Base-by-base conservation (phyloP, 2,113 vertebrate genomes). In the Solea solea region DNA sequence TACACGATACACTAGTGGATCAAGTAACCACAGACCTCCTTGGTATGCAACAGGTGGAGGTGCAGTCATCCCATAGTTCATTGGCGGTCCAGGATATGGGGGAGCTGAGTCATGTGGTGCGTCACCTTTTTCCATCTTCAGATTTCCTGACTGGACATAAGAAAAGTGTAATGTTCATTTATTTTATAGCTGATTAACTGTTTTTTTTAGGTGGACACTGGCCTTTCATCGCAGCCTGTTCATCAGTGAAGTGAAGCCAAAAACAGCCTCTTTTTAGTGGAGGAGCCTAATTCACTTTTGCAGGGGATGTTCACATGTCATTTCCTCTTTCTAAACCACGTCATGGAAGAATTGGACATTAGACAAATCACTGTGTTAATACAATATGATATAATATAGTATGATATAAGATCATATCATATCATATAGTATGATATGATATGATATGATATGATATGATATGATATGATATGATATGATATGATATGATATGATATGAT, bases 101-200 rank as follows among this genome's bases (percentile, higher is more conserved):
- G 89, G 89, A 49, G 88, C 76, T n/a, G 76, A 9, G 0, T 88
- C 82, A 4, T 73, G 21, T 49, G 74, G 60, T 16, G 64, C 77
- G 44, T 74, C 28, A 51, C 67, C 83, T 60, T 88, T 90, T 28
- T 91, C 82, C 90, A 91, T 91, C 62, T 80, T 86, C 45, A 80
- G 44, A 76, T 51, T 52, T 63, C 9, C 41, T 58, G 13, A 46
- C 27, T 78, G 34, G 16, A 69, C 0, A 28, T 34, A 6, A 69
- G 8, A 74, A 16, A 78, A 46, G 15, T 44, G 9, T 14, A 4
- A 4, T 50, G 15, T 49, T 13, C 45, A 9, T 7, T 1, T 51
- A 51, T 64, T 53, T 44, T 52, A 7, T 44, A 44, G 8, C 8
- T 44, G 42, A 11, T 44, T 44, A 44, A 44, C 8, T 44, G 10